A percentile compares a stretch with the other conserved stretches of the same genome.
These are phyloP conservation scores for Taurulus bubalis DNA, from an alignment of 2,113 vertebrate genomes.

Conservation along the genomic window DNA sequence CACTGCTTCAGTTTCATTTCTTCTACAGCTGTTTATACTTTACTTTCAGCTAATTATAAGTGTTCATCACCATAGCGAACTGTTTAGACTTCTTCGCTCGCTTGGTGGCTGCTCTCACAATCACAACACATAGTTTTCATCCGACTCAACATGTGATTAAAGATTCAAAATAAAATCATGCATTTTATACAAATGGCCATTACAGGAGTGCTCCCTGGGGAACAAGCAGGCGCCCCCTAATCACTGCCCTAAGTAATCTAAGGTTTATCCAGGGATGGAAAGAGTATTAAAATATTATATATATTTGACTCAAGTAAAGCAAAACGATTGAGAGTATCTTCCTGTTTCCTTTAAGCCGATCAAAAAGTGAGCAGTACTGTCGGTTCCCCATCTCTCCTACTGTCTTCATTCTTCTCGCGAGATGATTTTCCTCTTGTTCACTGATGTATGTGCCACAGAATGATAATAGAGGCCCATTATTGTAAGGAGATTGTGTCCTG, in stretches of 20 bases:
- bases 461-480: constrained; percentile 67
- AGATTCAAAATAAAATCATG: background rate
- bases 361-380: constrained; percentile 25
- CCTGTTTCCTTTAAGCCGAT: constrained; percentile 16
- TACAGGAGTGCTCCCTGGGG: background rate
- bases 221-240: background rate
- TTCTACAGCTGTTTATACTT: background rate
- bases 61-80: background rate
- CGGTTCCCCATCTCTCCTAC: constrained; percentile 35
- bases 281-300: background rate
- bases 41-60: background rate
- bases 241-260: background rate
- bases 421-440: constrained; percentile 56
- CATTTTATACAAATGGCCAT: background rate
- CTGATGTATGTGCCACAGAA: constrained; percentile 51
- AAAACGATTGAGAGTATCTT: background rate
- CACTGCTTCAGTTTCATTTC: background rate
- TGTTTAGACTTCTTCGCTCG: background rate
- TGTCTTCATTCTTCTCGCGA: constrained; percentile 40
- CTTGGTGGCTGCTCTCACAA: background rate
- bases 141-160: background rate
- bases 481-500: constrained; percentile 71
- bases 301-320: background rate
- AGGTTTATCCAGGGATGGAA: background rate
- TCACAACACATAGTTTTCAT: background rate